Conservation (phyloP, 1,140 invertebrate species). For the Homalodisca vitripennis region DNA sequence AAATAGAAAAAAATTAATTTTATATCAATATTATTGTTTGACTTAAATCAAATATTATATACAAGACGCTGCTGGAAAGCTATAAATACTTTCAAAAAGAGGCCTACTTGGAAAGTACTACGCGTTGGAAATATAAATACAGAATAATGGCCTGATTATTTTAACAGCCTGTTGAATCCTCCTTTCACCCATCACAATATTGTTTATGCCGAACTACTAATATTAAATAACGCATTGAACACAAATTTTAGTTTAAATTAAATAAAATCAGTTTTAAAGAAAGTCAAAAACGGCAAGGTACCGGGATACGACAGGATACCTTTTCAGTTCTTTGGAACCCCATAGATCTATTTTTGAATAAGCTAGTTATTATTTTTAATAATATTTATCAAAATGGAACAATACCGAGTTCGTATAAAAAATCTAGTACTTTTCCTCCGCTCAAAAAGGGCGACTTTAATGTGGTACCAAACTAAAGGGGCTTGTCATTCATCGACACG, state of each 20-base stretch:
- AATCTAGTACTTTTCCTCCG: slow-evolving; percentile 28
- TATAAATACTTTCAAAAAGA: neutral
- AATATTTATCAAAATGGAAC: too few relatives aligned
- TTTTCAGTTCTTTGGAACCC: slow-evolving; percentile 14
- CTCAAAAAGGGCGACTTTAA: slow-evolving; percentile 37
- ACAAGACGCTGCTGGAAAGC: neutral
- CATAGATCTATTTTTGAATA: slow-evolving; percentile 28
- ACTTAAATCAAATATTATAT: neutral
- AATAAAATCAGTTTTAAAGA: neutral
- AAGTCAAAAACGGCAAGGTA: slow-evolving; percentile 6
- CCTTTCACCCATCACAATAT: neutral
- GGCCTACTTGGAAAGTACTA: neutral
- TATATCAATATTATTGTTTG: neutral
- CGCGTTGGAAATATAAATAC: neutral
- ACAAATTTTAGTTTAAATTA: neutral
- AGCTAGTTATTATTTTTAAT: slow-evolving; percentile 5
- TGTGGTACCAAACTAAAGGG: slow-evolving; percentile 40
- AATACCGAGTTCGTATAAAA: slow-evolving; percentile 27
- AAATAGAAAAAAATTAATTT: neutral
- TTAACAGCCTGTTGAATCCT: neutral
- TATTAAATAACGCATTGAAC: neutral
- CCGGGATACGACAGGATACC: slow-evolving; percentile 10
- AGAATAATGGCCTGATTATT: neutral
- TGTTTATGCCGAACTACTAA: neutral
- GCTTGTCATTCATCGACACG: too few relatives aligned